Evolutionary conservation across 2,797 vertebrate species (phyloP).

Genomic region (Pogonophryne albipinna): DNA sequence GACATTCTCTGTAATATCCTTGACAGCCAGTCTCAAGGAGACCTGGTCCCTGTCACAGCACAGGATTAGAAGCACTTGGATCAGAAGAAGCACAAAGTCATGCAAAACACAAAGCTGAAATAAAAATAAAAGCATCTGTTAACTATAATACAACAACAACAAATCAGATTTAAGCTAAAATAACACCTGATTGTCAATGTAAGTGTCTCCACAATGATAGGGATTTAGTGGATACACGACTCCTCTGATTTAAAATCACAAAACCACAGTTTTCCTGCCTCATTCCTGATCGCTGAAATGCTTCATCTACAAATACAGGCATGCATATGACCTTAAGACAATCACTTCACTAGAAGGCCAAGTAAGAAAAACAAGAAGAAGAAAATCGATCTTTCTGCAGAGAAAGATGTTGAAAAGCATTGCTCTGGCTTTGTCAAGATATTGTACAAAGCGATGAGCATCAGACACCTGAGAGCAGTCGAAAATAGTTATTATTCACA

Average conservation of each 20-base stretch:
- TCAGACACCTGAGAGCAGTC: slow-evolving; percentile 72
- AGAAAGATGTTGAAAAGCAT: slow-evolving; percentile 35
- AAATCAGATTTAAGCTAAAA: slow-evolving; percentile 44
- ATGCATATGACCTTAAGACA: slow-evolving; percentile 61
- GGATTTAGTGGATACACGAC: slow-evolving; percentile 25
- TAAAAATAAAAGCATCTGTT: slow-evolving; percentile 50
- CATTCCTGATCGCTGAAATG: slow-evolving; percentile 20
- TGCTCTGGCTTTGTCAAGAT: slow-evolving; percentile 42
- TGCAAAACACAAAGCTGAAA: slow-evolving; percentile 65
- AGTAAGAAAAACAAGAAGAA: slow-evolving; percentile 33
- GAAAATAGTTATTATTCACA: slow-evolving; percentile 35
- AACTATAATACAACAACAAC: slow-evolving; percentile 57
- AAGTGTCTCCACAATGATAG: slow-evolving; percentile 47
- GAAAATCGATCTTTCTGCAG: slow-evolving; percentile 36
- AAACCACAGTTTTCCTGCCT: slow-evolving; percentile 43
- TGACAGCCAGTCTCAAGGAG: slow-evolving; percentile 33
- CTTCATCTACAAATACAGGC: slow-evolving; percentile 58
- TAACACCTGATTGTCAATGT: slow-evolving; percentile 66
- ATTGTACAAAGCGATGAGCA: slow-evolving; percentile 46
- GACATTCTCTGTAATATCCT: slow-evolving; percentile 56
- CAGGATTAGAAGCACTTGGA: slow-evolving; percentile 77
- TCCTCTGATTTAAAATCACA: slow-evolving; percentile 36
- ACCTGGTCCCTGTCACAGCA: slow-evolving; percentile 36
- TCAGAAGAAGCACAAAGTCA: slow-evolving; percentile 67
- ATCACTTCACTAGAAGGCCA: slow-evolving; percentile 53